These are phyloP conservation scores for Spodoptera littoralis DNA, from an alignment of 2,888 invertebrate species.

Conservation along the genomic window DNA sequence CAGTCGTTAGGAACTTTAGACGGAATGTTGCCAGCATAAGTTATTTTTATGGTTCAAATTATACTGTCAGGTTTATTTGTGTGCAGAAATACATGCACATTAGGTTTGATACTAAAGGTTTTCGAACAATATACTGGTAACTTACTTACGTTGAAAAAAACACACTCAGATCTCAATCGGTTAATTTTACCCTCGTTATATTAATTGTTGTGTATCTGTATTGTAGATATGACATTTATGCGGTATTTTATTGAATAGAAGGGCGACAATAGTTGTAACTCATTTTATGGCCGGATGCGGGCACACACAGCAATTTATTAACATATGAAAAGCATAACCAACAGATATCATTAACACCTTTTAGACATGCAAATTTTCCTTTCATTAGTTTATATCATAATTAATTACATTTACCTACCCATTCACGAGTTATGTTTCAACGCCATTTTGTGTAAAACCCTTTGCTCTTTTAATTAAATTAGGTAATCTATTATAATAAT, in stretches of 20 bases:
- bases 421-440: too few species aligned
- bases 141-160: too few species aligned
- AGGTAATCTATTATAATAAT: too few species aligned
- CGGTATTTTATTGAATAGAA: conserved; percentile 49
- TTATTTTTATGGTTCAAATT: neutral
- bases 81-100: too few species aligned
- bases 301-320: conserved; percentile 46
- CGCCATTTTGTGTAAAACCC: too few species aligned
- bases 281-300: conserved; percentile 58
- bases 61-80: too few species aligned
- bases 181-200: conserved; percentile 31
- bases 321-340: conserved; percentile 43
- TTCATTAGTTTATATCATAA: conserved; percentile 16
- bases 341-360: conserved; percentile 45
- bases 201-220: conserved; percentile 42
- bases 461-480: too few species aligned
- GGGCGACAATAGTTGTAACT: conserved; percentile 47
- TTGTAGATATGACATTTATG: conserved; percentile 35
- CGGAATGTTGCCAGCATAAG: too few species aligned
- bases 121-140: neutral
- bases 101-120: neutral
- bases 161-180: conserved; percentile 27
- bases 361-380: conserved; percentile 30
- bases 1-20: too few species aligned
- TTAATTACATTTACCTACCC: neutral